Conservation (phyloP, 1,140 invertebrate genomes). For the Harpegnathos saltator region DNA sequence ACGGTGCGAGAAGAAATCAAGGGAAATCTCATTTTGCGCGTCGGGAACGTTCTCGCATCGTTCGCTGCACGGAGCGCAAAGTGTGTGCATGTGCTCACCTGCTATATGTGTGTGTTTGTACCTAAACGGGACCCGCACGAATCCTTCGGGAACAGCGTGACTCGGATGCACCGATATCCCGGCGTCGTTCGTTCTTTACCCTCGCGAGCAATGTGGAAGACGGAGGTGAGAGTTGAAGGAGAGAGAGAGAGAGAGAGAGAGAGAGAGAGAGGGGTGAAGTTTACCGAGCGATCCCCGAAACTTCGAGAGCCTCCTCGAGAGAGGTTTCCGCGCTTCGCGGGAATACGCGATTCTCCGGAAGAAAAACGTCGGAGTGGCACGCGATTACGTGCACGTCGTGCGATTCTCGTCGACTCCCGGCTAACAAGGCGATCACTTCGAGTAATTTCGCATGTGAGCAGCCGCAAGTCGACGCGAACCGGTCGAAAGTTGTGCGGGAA, state of each 20-base stretch:
- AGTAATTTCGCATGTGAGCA: conserved; percentile 43
- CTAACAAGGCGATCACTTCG: conserved; percentile 15
- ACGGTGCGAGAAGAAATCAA: conserved; percentile 37
- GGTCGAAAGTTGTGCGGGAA: too few relatives aligned
- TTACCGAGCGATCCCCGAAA: conserved; percentile 54
- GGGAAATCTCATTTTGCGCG: conserved; percentile 47
- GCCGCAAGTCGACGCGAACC: neutral
- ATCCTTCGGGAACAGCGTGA: conserved; percentile 54
- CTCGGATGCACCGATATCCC: conserved; percentile 50
- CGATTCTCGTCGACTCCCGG: conserved; percentile 21
- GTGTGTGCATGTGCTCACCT: too few relatives aligned
- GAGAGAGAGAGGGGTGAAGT: conserved; percentile 18
- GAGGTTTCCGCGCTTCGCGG: conserved; percentile 6
- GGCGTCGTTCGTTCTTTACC: conserved; percentile 53
- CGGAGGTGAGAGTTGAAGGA: too few relatives aligned
- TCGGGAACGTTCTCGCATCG: conserved; percentile 36
- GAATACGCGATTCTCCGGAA: conserved; percentile 28
- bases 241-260: too few relatives aligned
- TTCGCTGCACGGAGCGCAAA: neutral
- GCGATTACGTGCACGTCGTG: conserved; percentile 47
- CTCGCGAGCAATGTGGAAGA: too few relatives aligned
- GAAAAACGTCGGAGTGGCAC: conserved; percentile 36
- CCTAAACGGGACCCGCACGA: conserved; percentile 42
- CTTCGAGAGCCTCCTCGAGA: conserved; percentile 48
- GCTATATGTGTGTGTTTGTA: neutral